Conservation (phyloP, 2,888 invertebrate species). For the Drosophila siamana region DNA sequence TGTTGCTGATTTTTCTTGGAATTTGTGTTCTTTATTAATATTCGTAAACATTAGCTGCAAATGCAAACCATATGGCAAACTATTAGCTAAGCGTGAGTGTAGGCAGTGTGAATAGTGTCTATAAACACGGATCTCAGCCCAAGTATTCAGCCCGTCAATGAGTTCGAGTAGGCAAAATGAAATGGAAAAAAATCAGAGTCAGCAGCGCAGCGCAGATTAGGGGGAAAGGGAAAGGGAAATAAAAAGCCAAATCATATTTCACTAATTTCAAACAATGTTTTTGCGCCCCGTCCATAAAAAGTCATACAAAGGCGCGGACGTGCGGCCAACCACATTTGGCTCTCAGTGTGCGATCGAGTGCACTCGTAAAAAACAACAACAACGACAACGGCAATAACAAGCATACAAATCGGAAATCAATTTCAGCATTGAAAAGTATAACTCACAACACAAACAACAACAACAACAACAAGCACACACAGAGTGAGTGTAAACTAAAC, state of each 20-base stretch:
- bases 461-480: conserved; percentile 13
- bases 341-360: conserved; percentile 49
- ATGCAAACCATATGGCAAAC: conserved; percentile 32
- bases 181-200: neutral
- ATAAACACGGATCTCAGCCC: conserved; percentile 20
- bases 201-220: no score
- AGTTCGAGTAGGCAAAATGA: conserved; percentile 19
- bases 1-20: neutral
- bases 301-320: conserved; percentile 54
- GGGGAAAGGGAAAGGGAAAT: conserved; percentile 4
- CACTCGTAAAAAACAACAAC: conserved; percentile 45
- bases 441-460: conserved; percentile 48
- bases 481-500: conserved; percentile 47
- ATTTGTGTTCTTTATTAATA: conserved; percentile 3
- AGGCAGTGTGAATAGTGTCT: conserved; percentile 16
- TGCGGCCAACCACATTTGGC: conserved; percentile 65
- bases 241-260: conserved; percentile 70
- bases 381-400: conserved; percentile 34
- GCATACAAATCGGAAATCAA: conserved; percentile 72
- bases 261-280: conserved; percentile 58
- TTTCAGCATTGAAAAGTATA: conserved; percentile 71
- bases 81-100: conserved; percentile 42
- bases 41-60: conserved; percentile 15
- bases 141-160: conserved; percentile 36
- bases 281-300: conserved; percentile 18